phyloP scores from a whole-genome alignment of 2,888 invertebrate genomes.

The Stenichneumon culpator region DNA sequence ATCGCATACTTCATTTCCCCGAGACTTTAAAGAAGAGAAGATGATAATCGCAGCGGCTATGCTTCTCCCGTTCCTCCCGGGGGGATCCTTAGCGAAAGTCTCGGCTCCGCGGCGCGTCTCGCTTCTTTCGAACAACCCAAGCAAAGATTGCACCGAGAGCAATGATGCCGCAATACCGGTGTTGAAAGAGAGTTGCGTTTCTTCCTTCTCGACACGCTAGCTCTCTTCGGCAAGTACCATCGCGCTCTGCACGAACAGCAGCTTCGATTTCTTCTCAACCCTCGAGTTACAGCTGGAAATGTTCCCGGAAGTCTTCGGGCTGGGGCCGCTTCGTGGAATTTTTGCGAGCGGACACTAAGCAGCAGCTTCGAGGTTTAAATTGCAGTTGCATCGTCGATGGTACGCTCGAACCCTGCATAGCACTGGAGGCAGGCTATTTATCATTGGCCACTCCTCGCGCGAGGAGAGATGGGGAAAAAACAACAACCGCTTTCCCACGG shows the following conservation, averaged over 20 bases:
- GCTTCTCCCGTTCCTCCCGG: slow-evolving; percentile 9
- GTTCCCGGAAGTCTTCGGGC: slow-evolving; percentile 60
- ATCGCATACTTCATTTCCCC: slow-evolving; percentile 67
- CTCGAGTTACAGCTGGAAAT: slow-evolving; percentile 52
- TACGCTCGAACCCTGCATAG: slow-evolving; percentile 18
- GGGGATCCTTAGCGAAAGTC: slow-evolving; percentile 27
- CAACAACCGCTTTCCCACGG: slow-evolving; percentile 49
- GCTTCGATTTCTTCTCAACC: slow-evolving; percentile 28
- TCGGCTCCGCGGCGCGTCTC: slow-evolving; percentile 22
- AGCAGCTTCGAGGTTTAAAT: slow-evolving; percentile 34
- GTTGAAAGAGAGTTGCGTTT: slow-evolving; percentile 31
- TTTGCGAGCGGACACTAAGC: slow-evolving; percentile 26
- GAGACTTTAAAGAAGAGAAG: slow-evolving; percentile 40
- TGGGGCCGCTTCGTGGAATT: slow-evolving; percentile 49
- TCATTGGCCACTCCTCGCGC: slow-evolving; percentile 33
- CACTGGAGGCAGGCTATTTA: slow-evolving; percentile 36
- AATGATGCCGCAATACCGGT: slow-evolving; percentile 11
- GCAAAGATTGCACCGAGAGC: slow-evolving; percentile 34
- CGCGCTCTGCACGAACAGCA: slow-evolving; percentile 1
- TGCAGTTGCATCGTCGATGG: slow-evolving; percentile 30
- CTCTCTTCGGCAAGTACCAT: slow-evolving; percentile 3
- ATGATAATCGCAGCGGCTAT: slow-evolving; percentile 51
- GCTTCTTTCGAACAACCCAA: slow-evolving; percentile 8
- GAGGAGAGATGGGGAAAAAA: slow-evolving; percentile 17
- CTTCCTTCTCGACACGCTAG: slow-evolving; percentile 22